Evolutionary conservation across 2,113 vertebrate species (phyloP).

Genomic region (Heloderma charlesbogerti): DNA sequence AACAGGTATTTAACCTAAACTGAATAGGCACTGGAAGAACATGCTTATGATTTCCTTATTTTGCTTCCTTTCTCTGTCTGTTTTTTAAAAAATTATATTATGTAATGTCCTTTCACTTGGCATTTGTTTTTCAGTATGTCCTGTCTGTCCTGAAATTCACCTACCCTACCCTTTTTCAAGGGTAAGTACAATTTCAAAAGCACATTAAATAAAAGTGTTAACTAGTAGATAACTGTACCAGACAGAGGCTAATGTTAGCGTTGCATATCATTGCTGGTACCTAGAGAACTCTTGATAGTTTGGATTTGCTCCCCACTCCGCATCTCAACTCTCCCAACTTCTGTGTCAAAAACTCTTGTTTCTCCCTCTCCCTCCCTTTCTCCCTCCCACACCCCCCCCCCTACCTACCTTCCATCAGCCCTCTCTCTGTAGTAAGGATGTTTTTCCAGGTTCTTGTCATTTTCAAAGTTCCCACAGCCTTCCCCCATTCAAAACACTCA

Average conservation of each 20-base stretch:
- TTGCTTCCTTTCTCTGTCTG: background rate
- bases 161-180: conserved; percentile 97
- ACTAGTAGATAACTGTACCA: background rate
- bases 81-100: conserved; percentile 10
- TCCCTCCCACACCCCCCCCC: too few species aligned
- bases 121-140: conserved; percentile 91
- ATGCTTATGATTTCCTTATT: conserved; percentile 18
- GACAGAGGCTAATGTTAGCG: conserved; percentile 22
- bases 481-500: background rate
- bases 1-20: background rate
- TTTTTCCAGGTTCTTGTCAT: background rate
- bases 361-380: too few species aligned
- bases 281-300: conserved; percentile 6
- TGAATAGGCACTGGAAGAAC: fast-evolving
- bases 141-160: conserved; percentile 96
- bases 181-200: conserved; percentile 85
- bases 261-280: conserved; percentile 6
- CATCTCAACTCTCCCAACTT: background rate
- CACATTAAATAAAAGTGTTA: background rate
- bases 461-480: background rate
- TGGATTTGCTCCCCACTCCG: too few species aligned
- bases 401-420: background rate
- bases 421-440: background rate
- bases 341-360: background rate
- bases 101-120: conserved; percentile 62